phyloP scores from a whole-genome alignment of 2,113 vertebrate species.

The Phainopepla nitens region DNA sequence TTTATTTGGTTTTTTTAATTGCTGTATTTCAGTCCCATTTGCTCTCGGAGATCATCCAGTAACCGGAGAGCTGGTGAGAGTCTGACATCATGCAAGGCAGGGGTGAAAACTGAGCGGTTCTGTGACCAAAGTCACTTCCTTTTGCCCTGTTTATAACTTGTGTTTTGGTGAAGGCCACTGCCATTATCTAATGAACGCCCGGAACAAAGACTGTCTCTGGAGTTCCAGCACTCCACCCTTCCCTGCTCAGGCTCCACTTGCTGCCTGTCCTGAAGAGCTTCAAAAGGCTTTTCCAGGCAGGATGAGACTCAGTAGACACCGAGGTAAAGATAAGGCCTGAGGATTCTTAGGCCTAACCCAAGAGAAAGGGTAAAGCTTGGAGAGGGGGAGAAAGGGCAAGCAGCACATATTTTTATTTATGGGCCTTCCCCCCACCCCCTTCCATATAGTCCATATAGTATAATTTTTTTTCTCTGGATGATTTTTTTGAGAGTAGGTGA shows the following conservation, averaged over 20 bases:
- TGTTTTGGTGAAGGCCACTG: neutral
- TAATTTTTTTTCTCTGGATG: neutral
- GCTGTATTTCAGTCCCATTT: neutral
- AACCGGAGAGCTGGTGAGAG: constrained; percentile 16
- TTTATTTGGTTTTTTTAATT: neutral
- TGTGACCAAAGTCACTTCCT: constrained; percentile 55
- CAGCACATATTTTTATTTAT: neutral
- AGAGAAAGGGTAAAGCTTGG: neutral
- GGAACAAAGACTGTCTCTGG: constrained; percentile 25
- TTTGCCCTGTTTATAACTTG: constrained; percentile 25
- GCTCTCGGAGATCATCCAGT: neutral
- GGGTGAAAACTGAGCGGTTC: constrained; percentile 26
- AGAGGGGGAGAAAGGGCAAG: neutral
- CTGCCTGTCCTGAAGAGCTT: neutral
- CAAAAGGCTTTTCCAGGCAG: neutral
- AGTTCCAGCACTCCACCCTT: constrained; percentile 50
- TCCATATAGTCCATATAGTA: fast-evolving
- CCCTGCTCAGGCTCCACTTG: neutral
- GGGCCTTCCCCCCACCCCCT: neutral
- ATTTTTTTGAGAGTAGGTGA: neutral
- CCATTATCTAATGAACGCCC: constrained; percentile 19
- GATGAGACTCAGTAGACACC: neutral
- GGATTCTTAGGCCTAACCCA: neutral
- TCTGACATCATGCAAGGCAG: neutral
- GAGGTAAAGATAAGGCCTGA: neutral